A percentile compares a stretch with the other conserved stretches of the same genome.
phyloP scores from a whole-genome alignment of 2,888 invertebrate genomes.

The Dione juno region DNA sequence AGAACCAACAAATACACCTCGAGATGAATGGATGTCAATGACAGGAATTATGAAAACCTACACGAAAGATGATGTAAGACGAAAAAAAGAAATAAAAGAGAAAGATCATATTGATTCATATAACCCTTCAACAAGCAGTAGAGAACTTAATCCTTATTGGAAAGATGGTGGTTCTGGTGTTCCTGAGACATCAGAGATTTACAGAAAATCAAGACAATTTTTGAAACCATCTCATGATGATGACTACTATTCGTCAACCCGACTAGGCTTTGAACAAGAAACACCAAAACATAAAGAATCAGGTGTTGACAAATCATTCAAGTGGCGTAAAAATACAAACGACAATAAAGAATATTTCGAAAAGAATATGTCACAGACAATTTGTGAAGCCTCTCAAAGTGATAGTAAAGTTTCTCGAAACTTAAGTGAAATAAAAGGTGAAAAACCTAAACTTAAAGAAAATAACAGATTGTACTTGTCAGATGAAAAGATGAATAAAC shows the following conservation, averaged over 20 bases:
- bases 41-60: slow-evolving; percentile 79
- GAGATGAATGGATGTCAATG: slow-evolving; percentile 93
- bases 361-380: slow-evolving; percentile 6
- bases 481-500: slow-evolving; percentile 93
- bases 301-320: slow-evolving; percentile 38
- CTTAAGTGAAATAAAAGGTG: slow-evolving; percentile 34
- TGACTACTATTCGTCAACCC: slow-evolving; percentile 56
- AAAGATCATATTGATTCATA: slow-evolving; percentile 84
- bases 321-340: slow-evolving; percentile 46
- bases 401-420: background rate
- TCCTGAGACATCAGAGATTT: slow-evolving; percentile 80
- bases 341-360: slow-evolving; percentile 29
- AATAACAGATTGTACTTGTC: slow-evolving; percentile 77
- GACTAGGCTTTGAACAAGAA: slow-evolving; percentile 39
- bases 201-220: slow-evolving; percentile 66
- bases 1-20: slow-evolving; percentile 55
- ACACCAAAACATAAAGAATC: slow-evolving; percentile 13
- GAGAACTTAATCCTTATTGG: slow-evolving; percentile 97
- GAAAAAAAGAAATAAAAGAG: slow-evolving; percentile 77
- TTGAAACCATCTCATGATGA: slow-evolving; percentile 69
- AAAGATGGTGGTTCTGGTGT: slow-evolving; percentile 94
- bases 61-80: slow-evolving; percentile 74
- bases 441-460: slow-evolving; percentile 31
- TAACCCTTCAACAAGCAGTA: slow-evolving; percentile 87
- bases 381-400: slow-evolving; percentile 16